Percentiles rank a stretch among this genome's conserved stretches.
These are phyloP conservation scores for Pagrus major DNA, from an alignment of 2,113 vertebrate species.

Conservation along the genomic window DNA sequence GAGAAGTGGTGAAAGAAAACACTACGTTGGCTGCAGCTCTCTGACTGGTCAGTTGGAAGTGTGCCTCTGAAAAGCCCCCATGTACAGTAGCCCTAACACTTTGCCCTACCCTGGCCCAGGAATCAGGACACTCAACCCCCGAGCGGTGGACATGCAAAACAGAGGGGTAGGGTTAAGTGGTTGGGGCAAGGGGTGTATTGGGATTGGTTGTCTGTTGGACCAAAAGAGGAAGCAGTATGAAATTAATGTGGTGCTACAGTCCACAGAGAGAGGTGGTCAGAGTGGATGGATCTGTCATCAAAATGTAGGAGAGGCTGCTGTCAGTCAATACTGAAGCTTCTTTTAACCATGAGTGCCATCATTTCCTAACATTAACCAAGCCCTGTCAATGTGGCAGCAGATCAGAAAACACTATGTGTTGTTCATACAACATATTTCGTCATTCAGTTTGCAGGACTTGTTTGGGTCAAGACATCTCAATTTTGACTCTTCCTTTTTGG, in stretches of 20 bases:
- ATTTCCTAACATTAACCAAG: background rate
- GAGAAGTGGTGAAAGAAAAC: background rate
- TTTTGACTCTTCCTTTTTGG: background rate
- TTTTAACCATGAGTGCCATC: background rate
- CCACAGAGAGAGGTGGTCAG: background rate
- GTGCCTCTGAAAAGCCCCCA: too few species aligned
- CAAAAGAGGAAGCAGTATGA: background rate
- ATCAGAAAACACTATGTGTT: background rate
- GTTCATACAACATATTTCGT: background rate
- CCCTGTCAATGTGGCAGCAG: too few species aligned
- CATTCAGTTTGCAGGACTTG: background rate
- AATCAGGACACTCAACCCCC: too few species aligned
- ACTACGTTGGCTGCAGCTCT: background rate
- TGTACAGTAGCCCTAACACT: too few species aligned
- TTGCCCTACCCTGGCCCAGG: too few species aligned
- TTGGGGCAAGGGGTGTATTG: too few species aligned
- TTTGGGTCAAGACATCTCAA: background rate
- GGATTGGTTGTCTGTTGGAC: background rate
- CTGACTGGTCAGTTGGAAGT: background rate
- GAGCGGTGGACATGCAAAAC: too few species aligned
- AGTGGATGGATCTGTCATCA: slow-evolving; percentile 12
- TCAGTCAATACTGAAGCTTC: too few species aligned
- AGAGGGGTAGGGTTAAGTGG: too few species aligned
- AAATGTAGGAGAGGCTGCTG: too few species aligned
- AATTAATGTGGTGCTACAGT: background rate